These are phyloP conservation scores for Megaceryle maxima DNA, from an alignment of 2,113 vertebrate species.

Conservation along the genomic window DNA sequence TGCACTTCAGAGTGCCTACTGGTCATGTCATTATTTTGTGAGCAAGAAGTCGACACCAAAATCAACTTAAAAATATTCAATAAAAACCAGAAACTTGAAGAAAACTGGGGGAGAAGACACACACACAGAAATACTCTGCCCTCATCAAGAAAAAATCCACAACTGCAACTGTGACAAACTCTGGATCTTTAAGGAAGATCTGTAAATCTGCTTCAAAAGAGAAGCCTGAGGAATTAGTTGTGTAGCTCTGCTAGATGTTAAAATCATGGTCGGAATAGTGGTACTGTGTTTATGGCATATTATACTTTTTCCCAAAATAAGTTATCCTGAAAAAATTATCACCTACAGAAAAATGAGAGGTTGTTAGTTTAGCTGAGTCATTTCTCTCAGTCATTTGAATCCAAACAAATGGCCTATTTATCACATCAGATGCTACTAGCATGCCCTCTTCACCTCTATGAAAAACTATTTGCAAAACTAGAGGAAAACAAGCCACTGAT, in stretches of 20 bases:
- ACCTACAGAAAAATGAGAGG: neutral
- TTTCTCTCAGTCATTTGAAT: neutral
- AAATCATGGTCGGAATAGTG: neutral
- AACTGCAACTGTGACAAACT: neutral
- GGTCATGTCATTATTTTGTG: neutral
- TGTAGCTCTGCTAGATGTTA: neutral
- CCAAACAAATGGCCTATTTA: neutral
- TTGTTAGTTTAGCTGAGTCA: neutral
- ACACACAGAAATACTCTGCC: neutral
- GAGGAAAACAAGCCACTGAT: neutral
- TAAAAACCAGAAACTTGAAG: neutral
- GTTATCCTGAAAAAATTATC: neutral
- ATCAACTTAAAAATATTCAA: neutral
- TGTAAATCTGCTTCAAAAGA: neutral
- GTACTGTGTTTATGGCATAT: neutral
- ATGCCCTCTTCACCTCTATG: neutral
- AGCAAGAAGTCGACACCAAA: neutral
- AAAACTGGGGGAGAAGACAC: neutral
- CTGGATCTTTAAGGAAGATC: neutral
- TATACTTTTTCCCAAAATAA: neutral
- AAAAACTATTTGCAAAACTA: neutral
- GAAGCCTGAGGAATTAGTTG: neutral
- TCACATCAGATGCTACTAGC: neutral
- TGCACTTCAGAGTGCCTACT: neutral
- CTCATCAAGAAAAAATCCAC: accelerated